Base-by-base conservation (phyloP, 1,140 invertebrate genomes). In the Nasonia vitripennis region DNA sequence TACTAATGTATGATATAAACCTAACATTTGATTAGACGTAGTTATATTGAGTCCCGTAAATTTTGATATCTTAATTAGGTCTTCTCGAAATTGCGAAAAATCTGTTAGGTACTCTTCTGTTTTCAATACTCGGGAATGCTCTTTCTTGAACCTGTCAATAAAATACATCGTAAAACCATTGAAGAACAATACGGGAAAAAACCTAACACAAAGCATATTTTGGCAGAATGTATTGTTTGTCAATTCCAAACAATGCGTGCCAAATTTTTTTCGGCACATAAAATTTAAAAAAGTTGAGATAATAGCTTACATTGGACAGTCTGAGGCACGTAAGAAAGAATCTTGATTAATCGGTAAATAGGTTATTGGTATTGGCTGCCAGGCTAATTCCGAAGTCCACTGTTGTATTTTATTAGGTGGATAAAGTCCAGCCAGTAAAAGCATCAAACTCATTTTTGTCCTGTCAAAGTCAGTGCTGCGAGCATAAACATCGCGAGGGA, bases 361-460 rank as follows among this genome's bases (percentile, higher is more conserved):
- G 17, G 84, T 34, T 1, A 86, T 88, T 1, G 91, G 91, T 86
- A 92, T 91, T 5, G 91, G 89, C 48, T 90, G 88, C 92, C 92
- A 93, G 2, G 77, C 23, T 34, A 93, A 86, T 34, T 89, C 55
- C 12, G 92, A 87, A 84, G 94, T 92, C 94, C 94, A 95, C 48
- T 86, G 87, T 84, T 95, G 94, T 0, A 84, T 55, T 0, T 87
- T 80, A 27, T 88, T 79, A 4, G 95, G 95, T 70, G 94, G 94
- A 87, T 94, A 95, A 75, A 95, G 86, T 2, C 93, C 94, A 0
- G 95, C 93, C 23, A 95, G 87, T 4, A 94, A 94, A 2, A 95
- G 90, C 45, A 95, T 90, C 0, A 92, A 93, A 5, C 93, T 94
- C 95, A 95, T 95, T 90, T 95, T 95, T 1, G 95, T 95, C 11